A percentile compares a stretch with the other conserved stretches of the same genome.
These are phyloP conservation scores for Nomada goodeniana DNA, from an alignment of 2,888 invertebrate genomes.

Conservation along the genomic window DNA sequence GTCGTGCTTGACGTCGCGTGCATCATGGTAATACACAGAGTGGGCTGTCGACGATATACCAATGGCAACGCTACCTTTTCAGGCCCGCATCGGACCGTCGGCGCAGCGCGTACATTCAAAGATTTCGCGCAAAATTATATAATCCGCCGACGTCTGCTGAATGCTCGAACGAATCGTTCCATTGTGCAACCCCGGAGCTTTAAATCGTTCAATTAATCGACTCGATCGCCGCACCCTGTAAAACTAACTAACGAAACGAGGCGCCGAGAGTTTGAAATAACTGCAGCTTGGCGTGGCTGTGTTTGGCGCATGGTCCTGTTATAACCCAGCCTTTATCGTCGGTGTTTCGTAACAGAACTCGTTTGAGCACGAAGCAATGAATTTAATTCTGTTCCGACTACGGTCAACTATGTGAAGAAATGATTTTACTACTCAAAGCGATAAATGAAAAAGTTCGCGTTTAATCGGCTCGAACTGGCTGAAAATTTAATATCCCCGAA, in stretches of 20 bases:
- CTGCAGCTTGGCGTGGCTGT: not conserved
- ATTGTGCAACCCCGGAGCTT: not conserved
- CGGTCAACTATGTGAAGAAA: too few species aligned
- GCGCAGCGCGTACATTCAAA: slow-evolving; percentile 29
- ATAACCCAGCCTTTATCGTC: too few species aligned
- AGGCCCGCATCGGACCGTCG: slow-evolving; percentile 6
- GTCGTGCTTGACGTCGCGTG: slow-evolving; percentile 77
- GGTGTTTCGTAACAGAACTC: too few species aligned
- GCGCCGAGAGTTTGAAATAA: too few species aligned
- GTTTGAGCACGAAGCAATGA: too few species aligned
- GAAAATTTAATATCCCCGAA: too few species aligned
- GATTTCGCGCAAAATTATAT: slow-evolving; percentile 15
- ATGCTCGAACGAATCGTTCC: not conserved
- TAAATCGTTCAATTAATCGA: not conserved
- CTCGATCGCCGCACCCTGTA: too few species aligned
- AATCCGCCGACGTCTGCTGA: not conserved
- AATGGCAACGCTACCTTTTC: slow-evolving; percentile 34
- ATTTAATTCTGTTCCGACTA: too few species aligned
- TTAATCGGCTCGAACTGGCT: too few species aligned
- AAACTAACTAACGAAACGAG: not conserved
- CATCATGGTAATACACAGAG: slow-evolving; percentile 67
- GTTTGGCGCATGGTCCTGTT: too few species aligned
- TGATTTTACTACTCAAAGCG: too few species aligned
- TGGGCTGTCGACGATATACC: slow-evolving; percentile 43
- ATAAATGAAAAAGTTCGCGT: too few species aligned